These are phyloP conservation scores for Helleia helle DNA, from an alignment of 2,888 invertebrate species.

Conservation along the genomic window DNA sequence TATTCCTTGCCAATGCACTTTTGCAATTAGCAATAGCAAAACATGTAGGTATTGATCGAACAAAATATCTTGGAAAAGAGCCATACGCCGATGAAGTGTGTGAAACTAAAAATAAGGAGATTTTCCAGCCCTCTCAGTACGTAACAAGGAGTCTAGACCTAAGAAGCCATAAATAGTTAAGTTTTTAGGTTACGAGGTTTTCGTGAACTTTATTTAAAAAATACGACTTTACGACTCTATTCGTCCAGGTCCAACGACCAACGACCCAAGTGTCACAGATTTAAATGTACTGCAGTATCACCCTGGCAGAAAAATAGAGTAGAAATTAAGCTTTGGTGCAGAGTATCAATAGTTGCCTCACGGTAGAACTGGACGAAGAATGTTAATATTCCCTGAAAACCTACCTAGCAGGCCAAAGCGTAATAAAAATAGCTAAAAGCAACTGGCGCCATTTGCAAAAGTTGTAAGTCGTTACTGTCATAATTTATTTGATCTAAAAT, in stretches of 20 bases:
- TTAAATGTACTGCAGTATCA: conserved; percentile 13
- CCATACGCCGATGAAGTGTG: conserved; percentile 28
- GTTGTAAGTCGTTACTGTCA: conserved; percentile 2
- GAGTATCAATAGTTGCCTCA: not conserved
- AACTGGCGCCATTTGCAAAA: conserved; percentile 7
- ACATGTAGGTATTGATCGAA: conserved; percentile 17
- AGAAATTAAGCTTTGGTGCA: not conserved
- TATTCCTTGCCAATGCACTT: conserved; percentile 14
- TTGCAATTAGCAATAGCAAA: conserved; percentile 12
- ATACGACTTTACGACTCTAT: conserved; percentile 4
- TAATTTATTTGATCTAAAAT: not conserved
- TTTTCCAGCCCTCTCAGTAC: conserved; percentile 15
- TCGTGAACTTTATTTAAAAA: conserved; percentile 6
- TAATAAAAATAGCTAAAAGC: not conserved
- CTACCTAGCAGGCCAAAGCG: not conserved
- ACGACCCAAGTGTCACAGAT: conserved; percentile 14
- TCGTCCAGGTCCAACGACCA: conserved; percentile 12
- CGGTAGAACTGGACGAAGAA: not conserved
- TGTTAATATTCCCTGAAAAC: not conserved
- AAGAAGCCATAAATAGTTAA: conserved; percentile 11
- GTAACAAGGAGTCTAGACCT: conserved; percentile 13
- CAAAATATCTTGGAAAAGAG: conserved; percentile 25
- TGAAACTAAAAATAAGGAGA: conserved; percentile 17
- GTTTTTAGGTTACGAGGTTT: conserved; percentile 8
- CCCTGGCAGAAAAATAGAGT: conserved; percentile 10